These are phyloP conservation scores for Fregata magnificens DNA, from an alignment of 2,113 vertebrate species.

Conservation along the genomic window DNA sequence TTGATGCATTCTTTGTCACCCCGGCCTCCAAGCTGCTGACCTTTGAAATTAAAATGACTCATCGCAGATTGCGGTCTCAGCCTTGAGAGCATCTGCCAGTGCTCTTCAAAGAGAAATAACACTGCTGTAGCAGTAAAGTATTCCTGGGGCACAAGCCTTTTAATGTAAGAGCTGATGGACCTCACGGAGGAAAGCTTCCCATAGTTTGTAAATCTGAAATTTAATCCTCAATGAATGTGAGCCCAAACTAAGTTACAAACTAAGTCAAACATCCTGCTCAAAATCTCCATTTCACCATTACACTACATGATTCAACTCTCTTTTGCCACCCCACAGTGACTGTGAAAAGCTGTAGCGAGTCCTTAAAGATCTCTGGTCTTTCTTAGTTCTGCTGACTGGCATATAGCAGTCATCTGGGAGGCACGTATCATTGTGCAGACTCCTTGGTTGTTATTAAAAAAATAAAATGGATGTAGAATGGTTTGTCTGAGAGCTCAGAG, in stretches of 20 bases:
- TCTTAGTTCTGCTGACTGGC: background rate
- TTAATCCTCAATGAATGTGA: background rate
- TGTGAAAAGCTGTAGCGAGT: background rate
- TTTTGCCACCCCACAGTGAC: background rate
- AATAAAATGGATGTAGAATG: background rate
- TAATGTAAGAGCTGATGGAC: background rate
- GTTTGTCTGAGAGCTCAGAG: background rate
- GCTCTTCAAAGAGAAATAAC: background rate
- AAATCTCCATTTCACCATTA: background rate
- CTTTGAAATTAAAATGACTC: background rate
- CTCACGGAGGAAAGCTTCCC: background rate
- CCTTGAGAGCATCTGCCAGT: background rate
- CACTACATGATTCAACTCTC: background rate
- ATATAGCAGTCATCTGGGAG: background rate
- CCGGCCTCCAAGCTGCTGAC: background rate
- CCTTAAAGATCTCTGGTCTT: background rate
- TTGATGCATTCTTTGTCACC: background rate
- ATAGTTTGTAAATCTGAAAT: background rate
- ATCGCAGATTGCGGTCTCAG: background rate
- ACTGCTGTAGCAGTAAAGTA: background rate
- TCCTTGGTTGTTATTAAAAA: background rate
- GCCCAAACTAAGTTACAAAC: background rate
- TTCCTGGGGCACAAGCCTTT: background rate
- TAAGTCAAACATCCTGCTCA: background rate
- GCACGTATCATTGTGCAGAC: background rate